Evolutionary conservation across 2,888 invertebrate genomes (phyloP), one percentile per base, ranked within the genome.

Genomic region (Acanthopleura granulata): DNA sequence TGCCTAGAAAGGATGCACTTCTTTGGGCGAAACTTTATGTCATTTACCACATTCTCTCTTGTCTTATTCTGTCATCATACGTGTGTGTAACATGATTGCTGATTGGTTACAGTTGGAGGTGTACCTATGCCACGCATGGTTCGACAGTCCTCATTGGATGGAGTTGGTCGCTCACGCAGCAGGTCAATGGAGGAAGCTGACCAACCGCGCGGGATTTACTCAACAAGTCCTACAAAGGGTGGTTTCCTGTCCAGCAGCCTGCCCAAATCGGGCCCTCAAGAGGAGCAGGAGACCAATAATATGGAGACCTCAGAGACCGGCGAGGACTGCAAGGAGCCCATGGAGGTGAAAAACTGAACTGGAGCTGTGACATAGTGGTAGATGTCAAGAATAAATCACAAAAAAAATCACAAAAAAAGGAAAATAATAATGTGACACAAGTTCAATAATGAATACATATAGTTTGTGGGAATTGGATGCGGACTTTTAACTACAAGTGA

Each of bases 81-180:
- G 14, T 30, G 15, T 69, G 15, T 72, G 72, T 72, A 40, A 40
- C 40, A 6, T 40, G 3, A 12, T 49, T 72, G 15, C 11, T 51
- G 3, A 25, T 72, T 57, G 27, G 40, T 82, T 82, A 11, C 85
- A 91, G 90, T 95, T 86, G 95, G 95, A 66, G 95, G 95, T 0
- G 93, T 95, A 62, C 94, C 95, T 0, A 94, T 95, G 91, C 95
- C 95, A 0, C 95, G 95, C 22, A 94, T 96, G 72, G 95, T 95
- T 88, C 93, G 95, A 73, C 93, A 84, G 15, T 77, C 82, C 16
- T 86, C 85, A 1, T 77, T 81, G 18, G 86, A 86, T 72, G 73
- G 82, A 73, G 74, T 81, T 49, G 77, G 83, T 14, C 83, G 88
- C 29, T 82, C 83, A 61, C 95, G 95, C 91, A 94, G 88, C 73